Conservation (phyloP, 2,888 invertebrate genomes). For the Tetanocera ferruginea region DNA sequence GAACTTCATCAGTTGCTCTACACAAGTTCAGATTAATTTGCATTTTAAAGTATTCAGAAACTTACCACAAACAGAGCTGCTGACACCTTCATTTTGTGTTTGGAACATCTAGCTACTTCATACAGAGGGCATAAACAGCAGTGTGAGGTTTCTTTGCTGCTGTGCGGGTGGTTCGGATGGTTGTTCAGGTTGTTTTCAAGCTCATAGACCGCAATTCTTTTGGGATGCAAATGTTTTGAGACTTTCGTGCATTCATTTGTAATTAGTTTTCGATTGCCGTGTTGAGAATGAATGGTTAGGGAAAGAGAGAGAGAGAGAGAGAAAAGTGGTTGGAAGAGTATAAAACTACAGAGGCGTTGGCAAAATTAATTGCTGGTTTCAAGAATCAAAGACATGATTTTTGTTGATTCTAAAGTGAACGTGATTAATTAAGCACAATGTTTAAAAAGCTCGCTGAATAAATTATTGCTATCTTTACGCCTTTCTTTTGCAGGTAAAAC, state of each 20-base stretch:
- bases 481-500: conserved; percentile 72
- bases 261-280: conserved; percentile 14
- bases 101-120: not conserved
- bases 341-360: not conserved
- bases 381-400: not conserved
- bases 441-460: not conserved
- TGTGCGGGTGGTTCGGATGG: too few relatives aligned
- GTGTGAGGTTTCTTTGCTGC: conserved; percentile 1
- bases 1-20: conserved; percentile 6
- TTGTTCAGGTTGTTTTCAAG: not conserved
- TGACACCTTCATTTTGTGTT: conserved; percentile 14
- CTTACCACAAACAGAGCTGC: conserved; percentile 1
- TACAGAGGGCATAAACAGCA: not conserved
- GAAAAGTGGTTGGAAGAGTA: not conserved
- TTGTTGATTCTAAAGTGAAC: not conserved
- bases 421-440: not conserved
- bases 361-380: not conserved
- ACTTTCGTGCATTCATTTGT: not conserved
- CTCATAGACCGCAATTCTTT: not conserved
- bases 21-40: conserved; percentile 12
- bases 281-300: too few relatives aligned
- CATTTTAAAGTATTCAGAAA: conserved; percentile 14
- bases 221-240: not conserved
- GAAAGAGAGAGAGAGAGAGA: too few relatives aligned
- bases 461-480: not conserved